Base-by-base conservation (phyloP, 2,797 vertebrate species). In the Helicolenus hilgendorfi region DNA sequence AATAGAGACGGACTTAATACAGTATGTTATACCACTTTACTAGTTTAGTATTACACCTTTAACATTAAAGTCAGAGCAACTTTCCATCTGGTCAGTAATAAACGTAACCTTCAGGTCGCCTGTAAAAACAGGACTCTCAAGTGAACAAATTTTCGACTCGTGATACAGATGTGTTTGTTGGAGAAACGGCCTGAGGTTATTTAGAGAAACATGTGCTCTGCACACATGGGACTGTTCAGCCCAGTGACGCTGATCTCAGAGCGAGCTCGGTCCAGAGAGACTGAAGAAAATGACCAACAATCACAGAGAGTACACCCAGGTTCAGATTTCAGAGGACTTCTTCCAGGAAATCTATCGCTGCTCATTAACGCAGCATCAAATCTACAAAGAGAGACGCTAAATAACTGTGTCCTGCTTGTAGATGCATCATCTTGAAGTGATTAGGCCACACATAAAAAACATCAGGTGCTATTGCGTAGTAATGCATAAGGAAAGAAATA, bases 161-260 rank as follows among this genome's bases (percentile, higher is more conserved):
- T 79, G 83, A 80, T 87, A 45, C 79, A 83, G 74, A 94, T 91
- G 92, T 83, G 83, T 81, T 86, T 79, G 68, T 71, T 63, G 80
- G 79, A 31, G 80, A 77, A 79, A 70, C 73, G 69, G 90, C 88
- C 87, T 27, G 36, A 63, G 72, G 89, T 87, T 93, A 89, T 92
- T 93, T 80, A 55, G 83, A 91, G 84, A 86, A 80, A 81, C 89
- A 89, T 84, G 76, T 87, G 89, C 67, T 92, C 26, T 53, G 85
- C 91, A 95, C 93, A 96, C 87, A 95, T 89, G 92, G 88, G 85
- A 90, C 83, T 77, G 86, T 70, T 94, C 92, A 94, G 76, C 70
- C 45, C 77, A 35, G 70, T 68, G 69, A 89, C 22, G 79, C 68
- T 90, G 73, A 80, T 75, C 35, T 89, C 82, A 41, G 55, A 81